phyloP scores from a whole-genome alignment of 2,888 invertebrate genomes.

The Caenorhabditis sp. region DNA sequence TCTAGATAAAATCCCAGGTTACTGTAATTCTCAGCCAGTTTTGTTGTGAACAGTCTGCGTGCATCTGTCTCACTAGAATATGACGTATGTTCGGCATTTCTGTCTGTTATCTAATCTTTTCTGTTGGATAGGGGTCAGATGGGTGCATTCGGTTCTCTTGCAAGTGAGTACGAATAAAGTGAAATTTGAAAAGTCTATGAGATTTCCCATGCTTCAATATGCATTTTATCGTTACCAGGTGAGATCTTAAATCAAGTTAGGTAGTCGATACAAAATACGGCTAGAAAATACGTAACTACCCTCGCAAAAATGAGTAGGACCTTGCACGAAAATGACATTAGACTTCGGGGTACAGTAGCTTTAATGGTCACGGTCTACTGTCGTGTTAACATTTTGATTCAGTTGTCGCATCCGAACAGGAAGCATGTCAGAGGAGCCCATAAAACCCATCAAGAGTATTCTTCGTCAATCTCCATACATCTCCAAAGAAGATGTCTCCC shows the following conservation, averaged over 20 bases:
- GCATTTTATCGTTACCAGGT: conserved; percentile 15
- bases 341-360: conserved; percentile 14
- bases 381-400: neutral
- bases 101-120: conserved; percentile 14
- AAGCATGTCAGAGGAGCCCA: conserved; percentile 53
- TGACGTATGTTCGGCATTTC: neutral
- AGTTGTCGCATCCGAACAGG: conserved; percentile 40
- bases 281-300: neutral
- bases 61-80: neutral
- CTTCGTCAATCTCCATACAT: conserved; percentile 56
- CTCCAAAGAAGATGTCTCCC: conserved; percentile 54
- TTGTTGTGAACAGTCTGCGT: neutral
- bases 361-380: neutral
- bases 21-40: neutral
- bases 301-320: no score
- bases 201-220: neutral
- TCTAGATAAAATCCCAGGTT: neutral
- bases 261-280: neutral
- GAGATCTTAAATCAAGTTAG: neutral
- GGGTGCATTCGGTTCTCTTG: neutral
- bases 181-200: neutral
- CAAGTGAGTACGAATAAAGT: neutral
- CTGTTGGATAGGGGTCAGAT: neutral
- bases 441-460: conserved; percentile 58
- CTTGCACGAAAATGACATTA: neutral